Evolutionary conservation across 2,113 vertebrate genomes (phyloP).

Genomic region (Australoheros scitulus): DNA sequence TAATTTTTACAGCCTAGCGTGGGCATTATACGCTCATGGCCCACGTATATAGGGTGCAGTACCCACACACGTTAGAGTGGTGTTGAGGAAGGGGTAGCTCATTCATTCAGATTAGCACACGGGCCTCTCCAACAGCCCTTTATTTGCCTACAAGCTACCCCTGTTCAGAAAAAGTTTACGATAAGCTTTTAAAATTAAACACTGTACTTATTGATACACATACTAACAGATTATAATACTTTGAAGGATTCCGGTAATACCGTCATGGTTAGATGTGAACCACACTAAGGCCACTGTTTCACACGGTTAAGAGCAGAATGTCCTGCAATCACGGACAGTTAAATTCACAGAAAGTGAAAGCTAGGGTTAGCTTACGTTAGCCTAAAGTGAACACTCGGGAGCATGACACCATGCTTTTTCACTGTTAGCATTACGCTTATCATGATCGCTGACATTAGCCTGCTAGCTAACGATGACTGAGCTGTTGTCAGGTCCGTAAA

Average conservation of each 20-base stretch:
- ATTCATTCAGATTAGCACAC: not conserved
- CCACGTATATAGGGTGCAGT: not conserved
- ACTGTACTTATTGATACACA: not conserved
- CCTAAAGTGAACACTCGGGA: not conserved
- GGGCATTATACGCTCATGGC: not conserved
- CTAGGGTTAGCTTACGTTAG: not conserved
- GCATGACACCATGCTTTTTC: slow-evolving; percentile 57
- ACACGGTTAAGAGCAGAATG: rapidly evolving
- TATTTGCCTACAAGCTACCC: not conserved
- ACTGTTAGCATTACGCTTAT: slow-evolving; percentile 31
- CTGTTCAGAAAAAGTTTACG: not conserved
- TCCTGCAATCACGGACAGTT: not conserved
- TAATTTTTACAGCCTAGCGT: not conserved
- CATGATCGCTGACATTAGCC: slow-evolving; percentile 43
- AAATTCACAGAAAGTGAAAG: not conserved
- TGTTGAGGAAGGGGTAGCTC: not conserved
- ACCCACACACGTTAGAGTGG: not conserved
- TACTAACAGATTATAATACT: not conserved
- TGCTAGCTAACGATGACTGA: not conserved
- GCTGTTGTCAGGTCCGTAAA: not conserved
- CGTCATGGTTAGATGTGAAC: not conserved
- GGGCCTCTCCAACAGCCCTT: not conserved
- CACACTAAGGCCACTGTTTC: not conserved
- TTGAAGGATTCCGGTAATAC: not conserved
- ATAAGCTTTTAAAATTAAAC: not conserved